Conservation (phyloP, 2,797 vertebrate species). For the Gouania willdenowi region DNA sequence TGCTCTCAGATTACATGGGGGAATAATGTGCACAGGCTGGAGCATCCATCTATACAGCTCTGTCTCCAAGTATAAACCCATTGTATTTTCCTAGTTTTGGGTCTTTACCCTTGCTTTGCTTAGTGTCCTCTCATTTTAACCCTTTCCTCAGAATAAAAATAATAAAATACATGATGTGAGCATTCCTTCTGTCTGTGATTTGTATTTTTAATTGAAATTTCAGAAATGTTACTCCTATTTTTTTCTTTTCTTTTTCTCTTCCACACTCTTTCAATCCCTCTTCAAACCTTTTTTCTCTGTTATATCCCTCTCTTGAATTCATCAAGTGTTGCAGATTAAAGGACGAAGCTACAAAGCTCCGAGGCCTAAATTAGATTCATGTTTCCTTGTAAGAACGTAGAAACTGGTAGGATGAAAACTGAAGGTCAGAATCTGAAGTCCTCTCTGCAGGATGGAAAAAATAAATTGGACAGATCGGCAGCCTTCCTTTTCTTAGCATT, state of each 20-base stretch:
- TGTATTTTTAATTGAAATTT: too few species aligned
- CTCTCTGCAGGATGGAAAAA: conserved; percentile 9
- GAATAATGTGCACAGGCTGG: conserved; percentile 13
- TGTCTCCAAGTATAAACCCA: neutral
- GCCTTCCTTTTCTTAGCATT: conserved; percentile 11
- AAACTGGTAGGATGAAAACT: conserved; percentile 63
- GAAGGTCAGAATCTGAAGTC: conserved; percentile 64
- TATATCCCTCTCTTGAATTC: conserved; percentile 44
- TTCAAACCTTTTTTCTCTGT: conserved; percentile 1
- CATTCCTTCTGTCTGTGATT: conserved; percentile 18
- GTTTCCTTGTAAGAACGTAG: conserved; percentile 72
- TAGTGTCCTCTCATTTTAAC: conserved; percentile 8
- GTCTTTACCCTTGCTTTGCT: conserved; percentile 20
- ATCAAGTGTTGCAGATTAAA: conserved; percentile 70
- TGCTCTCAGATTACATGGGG: conserved; percentile 17
- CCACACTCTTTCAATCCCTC: conserved; percentile 5
- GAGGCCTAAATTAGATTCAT: conserved; percentile 71
- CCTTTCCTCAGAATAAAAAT: conserved; percentile 26
- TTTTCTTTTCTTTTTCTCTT: neutral
- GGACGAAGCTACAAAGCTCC: conserved; percentile 54
- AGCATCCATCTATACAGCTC: neutral
- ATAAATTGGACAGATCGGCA: neutral
- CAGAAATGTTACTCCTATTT: neutral
- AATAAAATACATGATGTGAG: conserved; percentile 25
- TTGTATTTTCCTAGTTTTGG: neutral